Base-by-base conservation (phyloP, 2,797 vertebrate species). In the Macrochelys suwanniensis region DNA sequence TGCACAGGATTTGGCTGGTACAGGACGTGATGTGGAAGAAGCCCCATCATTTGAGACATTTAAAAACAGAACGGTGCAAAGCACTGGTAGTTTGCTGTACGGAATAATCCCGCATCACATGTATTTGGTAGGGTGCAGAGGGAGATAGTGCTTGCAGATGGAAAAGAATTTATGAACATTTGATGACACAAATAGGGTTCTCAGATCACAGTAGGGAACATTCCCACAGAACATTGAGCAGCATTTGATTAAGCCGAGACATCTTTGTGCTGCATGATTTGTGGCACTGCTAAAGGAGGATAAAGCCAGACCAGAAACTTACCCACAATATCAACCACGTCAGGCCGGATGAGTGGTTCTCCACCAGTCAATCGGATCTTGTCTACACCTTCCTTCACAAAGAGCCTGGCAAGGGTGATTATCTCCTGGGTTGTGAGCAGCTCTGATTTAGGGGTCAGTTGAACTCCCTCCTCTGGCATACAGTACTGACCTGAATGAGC, bases 281-380 rank as follows among this genome's bases (percentile, higher is more conserved):
- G 26, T 31, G 57, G 57, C 11, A 13, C 28, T 61, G 28, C 59
- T 61, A 33, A 33, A 56, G 74, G 65, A 15, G 21, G 26, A 71
- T 7, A 6, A 37, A 1, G 19, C 3, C 15, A 12, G 21, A 19
- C 15, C 88, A 53, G 50, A 25, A 88, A 93, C 97, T 98, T 97
- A 99, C 99, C 98, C 81, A 99, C 98, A 21, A 99, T 99, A 84
- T 99, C 98, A 88, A 99, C 97, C 74, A 99, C 98, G 6, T 99
- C 99, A 0, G 99, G 99, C 76, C 99, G 98, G 97, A 99, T 99
- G 79, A 99, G 99, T 0, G 99, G 99, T 92, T 99, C 99, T 92
- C 99, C 99, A 2, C 99, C 99, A 0, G 99, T 99, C 49, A 99
- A 98, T 4, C 99, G 99, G 94, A 99, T 99, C 98, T 99, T 99